These are phyloP conservation scores for Callaeas wilsoni DNA, from an alignment of 2,113 vertebrate species.

Conservation along the genomic window DNA sequence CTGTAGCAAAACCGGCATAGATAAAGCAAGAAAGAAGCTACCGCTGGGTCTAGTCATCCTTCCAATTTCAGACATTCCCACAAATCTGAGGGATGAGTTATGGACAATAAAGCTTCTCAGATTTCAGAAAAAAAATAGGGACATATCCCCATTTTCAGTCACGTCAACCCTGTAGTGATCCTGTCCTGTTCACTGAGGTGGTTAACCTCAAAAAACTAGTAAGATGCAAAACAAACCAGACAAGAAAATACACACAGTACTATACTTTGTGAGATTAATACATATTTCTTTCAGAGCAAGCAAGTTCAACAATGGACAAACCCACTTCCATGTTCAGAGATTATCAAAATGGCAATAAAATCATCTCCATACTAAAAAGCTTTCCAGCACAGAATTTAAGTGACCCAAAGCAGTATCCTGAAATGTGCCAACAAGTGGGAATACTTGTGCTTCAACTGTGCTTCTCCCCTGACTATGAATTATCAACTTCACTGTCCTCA, in stretches of 20 bases:
- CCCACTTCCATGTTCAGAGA: not conserved
- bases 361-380: not conserved
- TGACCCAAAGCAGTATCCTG: not conserved
- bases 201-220: not conserved
- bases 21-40: not conserved
- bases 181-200: not conserved
- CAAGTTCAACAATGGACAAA: not conserved
- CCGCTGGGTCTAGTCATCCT: not conserved
- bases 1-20: not conserved
- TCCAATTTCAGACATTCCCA: not conserved
- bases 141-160: not conserved
- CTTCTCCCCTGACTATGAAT: not conserved
- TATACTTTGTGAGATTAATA: not conserved
- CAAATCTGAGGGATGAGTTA: not conserved
- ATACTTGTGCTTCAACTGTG: not conserved
- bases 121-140: not conserved
- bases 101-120: not conserved
- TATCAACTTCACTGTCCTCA: not conserved
- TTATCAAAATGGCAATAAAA: not conserved
- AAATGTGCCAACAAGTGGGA: not conserved
- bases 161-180: not conserved
- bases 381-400: not conserved
- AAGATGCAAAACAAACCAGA: not conserved
- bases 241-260: not conserved
- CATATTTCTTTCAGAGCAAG: not conserved